Base-by-base conservation (phyloP, 1,140 invertebrate genomes). In the Spodoptera litura region DNA sequence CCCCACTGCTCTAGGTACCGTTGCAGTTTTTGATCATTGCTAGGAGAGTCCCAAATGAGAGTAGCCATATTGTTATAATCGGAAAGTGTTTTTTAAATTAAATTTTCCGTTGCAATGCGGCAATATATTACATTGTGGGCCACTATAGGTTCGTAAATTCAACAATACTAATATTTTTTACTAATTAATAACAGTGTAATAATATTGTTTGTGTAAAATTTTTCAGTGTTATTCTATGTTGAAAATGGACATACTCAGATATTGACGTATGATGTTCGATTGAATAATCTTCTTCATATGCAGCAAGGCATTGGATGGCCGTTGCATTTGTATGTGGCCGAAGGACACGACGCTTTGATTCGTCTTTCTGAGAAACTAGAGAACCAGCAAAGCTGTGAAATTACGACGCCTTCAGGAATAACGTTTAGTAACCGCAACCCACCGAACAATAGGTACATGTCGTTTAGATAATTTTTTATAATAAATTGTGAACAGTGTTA, bases 301-400 rank as follows among this genome's bases (percentile, higher is more conserved):
- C 90, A 91, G 68, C 81, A 85, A 56, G 92, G 91, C 0, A 59
- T 92, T 11, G 92, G 88, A 13, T 91, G 88, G 88, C 91, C 91
- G 0, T 71, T 85, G 2, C 49, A 55, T 2, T 72, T 94, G 31
- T 53, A 83, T 6, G 86, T 93, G 3, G 83, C 85, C 12, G 76
- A 81, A 76, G 91, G 91, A 2, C 88, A 93, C 66, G 90, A 92
- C 61, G 90, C 88, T 20, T 81, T 92, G 0, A 78, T 94, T 52
- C 56, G 56, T 5, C 53, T 74, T 68, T 78, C 68, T 44, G 73
- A 62, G 6, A 51, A 59, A 15, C 59, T 90, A 35, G 80, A 83
- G 2, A 84, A 87, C 25, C 81, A 85, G 31, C 59, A 85, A 20
- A 61, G 78, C 0, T 94, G 92, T 71, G 51, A 61, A 20, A 80